These are phyloP conservation scores for Synodontis membranacea DNA, from an alignment of 2,113 vertebrate species.

Conservation along the genomic window DNA sequence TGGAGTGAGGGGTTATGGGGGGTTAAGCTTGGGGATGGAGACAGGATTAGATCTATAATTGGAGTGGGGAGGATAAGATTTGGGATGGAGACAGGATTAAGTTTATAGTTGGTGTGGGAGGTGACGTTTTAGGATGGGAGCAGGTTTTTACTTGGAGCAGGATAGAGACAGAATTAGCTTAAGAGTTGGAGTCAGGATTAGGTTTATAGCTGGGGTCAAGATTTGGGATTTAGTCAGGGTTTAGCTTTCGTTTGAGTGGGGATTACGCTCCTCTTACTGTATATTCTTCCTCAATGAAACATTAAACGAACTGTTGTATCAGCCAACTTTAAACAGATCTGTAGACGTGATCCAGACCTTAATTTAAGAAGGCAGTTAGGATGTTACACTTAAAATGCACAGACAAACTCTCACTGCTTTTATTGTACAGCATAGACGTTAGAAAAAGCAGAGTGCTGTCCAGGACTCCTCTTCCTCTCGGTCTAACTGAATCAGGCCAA, in stretches of 20 bases:
- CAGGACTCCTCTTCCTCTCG: conserved; percentile 43
- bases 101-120: background rate
- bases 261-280: too few species aligned
- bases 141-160: background rate
- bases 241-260: background rate
- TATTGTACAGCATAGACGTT: background rate
- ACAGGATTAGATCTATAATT: background rate
- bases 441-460: conserved; percentile 39
- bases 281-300: too few species aligned
- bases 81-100: background rate
- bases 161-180: background rate
- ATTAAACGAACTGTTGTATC: background rate
- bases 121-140: too few species aligned
- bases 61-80: background rate
- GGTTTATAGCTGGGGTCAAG: too few species aligned
- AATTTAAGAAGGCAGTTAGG: background rate
- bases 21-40: background rate
- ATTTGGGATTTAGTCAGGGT: background rate
- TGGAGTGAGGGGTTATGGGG: background rate
- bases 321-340: background rate
- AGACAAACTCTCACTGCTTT: background rate
- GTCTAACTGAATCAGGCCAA: conserved; percentile 54
- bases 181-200: background rate
- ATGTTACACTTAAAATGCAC: background rate
- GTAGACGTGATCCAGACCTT: background rate